Evolutionary conservation across 2,888 invertebrate genomes (phyloP).

Genomic region (Allygus modestus): DNA sequence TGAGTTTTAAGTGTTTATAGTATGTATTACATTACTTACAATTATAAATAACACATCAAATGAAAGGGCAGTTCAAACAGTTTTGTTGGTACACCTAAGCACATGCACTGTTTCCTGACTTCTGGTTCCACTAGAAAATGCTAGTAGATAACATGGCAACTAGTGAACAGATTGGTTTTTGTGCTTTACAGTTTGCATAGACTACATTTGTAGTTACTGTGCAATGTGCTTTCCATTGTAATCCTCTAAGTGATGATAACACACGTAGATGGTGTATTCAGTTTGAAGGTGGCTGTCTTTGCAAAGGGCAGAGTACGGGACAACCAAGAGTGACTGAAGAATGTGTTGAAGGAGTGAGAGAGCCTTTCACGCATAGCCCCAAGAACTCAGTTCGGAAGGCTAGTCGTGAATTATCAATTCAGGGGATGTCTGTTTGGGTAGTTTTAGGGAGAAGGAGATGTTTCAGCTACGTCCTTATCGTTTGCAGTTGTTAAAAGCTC

Average conservation of each 20-base stretch:
- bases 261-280: background rate
- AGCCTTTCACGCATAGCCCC: background rate
- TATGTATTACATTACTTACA: too few species aligned
- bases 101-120: too few species aligned
- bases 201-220: background rate
- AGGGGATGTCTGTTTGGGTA: background rate
- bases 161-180: background rate
- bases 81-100: background rate
- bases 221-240: background rate
- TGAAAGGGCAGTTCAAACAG: too few species aligned
- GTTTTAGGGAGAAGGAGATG: background rate
- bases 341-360: background rate
- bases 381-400: slow-evolving; percentile 11
- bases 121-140: background rate
- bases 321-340: background rate
- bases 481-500: slow-evolving; percentile 1
- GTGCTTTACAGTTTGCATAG: background rate
- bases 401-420: slow-evolving; percentile 29
- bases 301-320: background rate
- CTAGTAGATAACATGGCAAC: too few species aligned
- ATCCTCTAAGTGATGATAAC: background rate
- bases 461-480: slow-evolving; percentile 8
- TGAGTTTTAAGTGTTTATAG: too few species aligned
- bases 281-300: background rate
- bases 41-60: too few species aligned